Evolutionary conservation across 2,888 invertebrate genomes (phyloP).

Genomic region (Cabera pusaria): DNA sequence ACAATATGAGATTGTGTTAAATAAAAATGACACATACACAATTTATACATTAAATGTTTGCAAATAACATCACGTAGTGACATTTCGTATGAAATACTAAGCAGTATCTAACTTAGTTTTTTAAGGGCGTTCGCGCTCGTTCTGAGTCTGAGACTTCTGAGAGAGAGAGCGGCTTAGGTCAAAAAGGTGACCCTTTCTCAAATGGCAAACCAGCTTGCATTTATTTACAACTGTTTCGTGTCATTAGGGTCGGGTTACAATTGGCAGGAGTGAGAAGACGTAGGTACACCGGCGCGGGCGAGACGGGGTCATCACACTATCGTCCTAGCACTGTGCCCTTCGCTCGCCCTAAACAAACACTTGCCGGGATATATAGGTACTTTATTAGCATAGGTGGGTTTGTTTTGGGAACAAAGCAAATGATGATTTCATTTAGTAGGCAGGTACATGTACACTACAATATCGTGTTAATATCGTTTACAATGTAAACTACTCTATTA

Average conservation of each 20-base stretch:
- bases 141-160: too few species aligned
- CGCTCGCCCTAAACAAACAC: slow-evolving; percentile 40
- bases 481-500: too few species aligned
- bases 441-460: too few species aligned
- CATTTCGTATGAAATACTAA: too few species aligned
- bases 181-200: slow-evolving; percentile 6
- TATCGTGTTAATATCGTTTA: too few species aligned
- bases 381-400: slow-evolving; percentile 14
- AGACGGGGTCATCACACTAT: slow-evolving; percentile 41
- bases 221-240: slow-evolving; percentile 20
- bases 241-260: slow-evolving; percentile 26
- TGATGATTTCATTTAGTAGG: slow-evolving; percentile 13
- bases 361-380: slow-evolving; percentile 15
- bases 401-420: slow-evolving; percentile 12
- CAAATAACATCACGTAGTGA: too few species aligned
- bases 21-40: too few species aligned
- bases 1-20: too few species aligned
- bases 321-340: slow-evolving; percentile 45
- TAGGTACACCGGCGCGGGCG: slow-evolving; percentile 13
- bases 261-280: slow-evolving; percentile 14
- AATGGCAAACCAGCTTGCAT: slow-evolving; percentile 9
- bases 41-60: too few species aligned
- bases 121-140: too few species aligned
- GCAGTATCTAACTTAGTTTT: too few species aligned
- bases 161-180: too few species aligned